These are phyloP conservation scores for Leucophora obtusa DNA, from an alignment of 2,888 invertebrate species.

Conservation along the genomic window DNA sequence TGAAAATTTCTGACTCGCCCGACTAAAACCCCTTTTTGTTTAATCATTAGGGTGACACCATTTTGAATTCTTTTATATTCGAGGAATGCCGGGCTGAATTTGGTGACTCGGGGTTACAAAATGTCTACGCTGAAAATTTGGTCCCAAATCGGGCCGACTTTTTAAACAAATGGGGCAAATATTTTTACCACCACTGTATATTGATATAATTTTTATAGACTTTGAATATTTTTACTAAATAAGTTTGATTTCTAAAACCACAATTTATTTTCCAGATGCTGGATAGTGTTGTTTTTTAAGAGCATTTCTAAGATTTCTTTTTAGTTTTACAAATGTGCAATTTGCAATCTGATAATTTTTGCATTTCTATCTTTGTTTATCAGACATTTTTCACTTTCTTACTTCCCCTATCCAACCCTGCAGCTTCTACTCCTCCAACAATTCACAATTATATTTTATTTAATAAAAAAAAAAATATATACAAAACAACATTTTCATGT, in stretches of 20 bases:
- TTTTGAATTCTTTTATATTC: no score
- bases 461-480: neutral
- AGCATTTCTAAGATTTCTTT: slow-evolving; percentile 59
- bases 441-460: neutral
- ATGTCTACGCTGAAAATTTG: no score
- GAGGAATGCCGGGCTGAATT: no score
- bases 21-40: no score
- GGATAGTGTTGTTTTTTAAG: neutral
- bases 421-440: neutral
- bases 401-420: neutral
- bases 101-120: no score
- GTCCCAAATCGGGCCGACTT: no score
- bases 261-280: slow-evolving; percentile 52
- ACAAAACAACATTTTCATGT: slow-evolving; percentile 1
- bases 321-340: neutral
- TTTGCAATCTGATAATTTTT: neutral
- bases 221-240: neutral
- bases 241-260: slow-evolving; percentile 49
- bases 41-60: no score
- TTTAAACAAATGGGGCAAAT: no score
- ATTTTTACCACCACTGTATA: no score
- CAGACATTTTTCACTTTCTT: neutral
- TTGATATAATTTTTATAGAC: neutral
- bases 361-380: neutral
- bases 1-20: no score